These are phyloP conservation scores for Nomada goodeniana DNA, from an alignment of 2,888 invertebrate genomes.

Conservation along the genomic window DNA sequence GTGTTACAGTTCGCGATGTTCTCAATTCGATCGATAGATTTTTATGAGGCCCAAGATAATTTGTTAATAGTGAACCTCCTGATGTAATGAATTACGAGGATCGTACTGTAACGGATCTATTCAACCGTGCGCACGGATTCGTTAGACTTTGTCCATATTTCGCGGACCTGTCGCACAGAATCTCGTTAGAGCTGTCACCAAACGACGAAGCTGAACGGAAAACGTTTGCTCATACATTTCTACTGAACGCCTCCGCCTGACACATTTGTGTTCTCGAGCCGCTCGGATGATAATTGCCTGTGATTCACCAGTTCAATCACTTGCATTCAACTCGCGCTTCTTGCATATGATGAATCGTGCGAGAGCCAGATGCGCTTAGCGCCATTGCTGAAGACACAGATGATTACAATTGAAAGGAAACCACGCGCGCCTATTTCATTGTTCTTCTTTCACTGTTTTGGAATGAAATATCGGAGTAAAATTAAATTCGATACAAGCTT, in stretches of 20 bases:
- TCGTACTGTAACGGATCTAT: not conserved
- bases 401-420: constrained; percentile 4
- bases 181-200: not conserved
- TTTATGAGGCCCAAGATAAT: too few relatives aligned
- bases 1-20: too few relatives aligned
- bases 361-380: constrained; percentile 2
- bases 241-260: not conserved
- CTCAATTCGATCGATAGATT: too few relatives aligned
- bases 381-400: not conserved
- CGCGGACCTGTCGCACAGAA: not conserved
- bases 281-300: constrained; percentile 13
- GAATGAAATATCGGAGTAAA: too few relatives aligned
- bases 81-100: not conserved
- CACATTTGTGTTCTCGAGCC: constrained; percentile 3
- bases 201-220: constrained; percentile 7
- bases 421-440: not conserved
- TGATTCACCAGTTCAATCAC: constrained; percentile 18
- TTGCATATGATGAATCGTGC: constrained; percentile 4
- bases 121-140: too few relatives aligned
- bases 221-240: not conserved
- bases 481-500: not conserved
- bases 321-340: not conserved
- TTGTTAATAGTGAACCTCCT: too few relatives aligned
- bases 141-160: not conserved
- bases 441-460: not conserved